A percentile compares a stretch with the other conserved stretches of the same genome.
Conservation (phyloP, 2,113 vertebrate species). For the Pomatostomus ruficeps region DNA sequence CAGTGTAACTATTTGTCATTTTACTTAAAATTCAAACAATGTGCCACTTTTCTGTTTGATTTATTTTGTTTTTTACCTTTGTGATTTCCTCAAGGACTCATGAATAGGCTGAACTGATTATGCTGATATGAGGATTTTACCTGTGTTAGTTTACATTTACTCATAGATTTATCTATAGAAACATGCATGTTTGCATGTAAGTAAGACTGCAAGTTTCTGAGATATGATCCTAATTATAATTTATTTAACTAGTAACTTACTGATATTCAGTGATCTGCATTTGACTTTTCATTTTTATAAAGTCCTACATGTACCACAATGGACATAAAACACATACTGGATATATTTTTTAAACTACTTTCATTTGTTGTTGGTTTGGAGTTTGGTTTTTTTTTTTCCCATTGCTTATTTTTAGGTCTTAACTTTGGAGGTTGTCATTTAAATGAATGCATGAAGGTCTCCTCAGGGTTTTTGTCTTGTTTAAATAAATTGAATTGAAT, state of each 20-base stretch:
- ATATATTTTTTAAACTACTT: background rate
- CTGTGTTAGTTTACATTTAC: background rate
- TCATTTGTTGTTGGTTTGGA: background rate
- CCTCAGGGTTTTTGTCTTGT: background rate
- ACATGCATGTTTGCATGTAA: background rate
- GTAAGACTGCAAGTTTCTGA: background rate
- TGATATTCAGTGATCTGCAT: background rate
- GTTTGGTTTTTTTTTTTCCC: accelerated
- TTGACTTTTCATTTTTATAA: background rate
- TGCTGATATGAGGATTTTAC: background rate
- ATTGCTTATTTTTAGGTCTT: background rate
- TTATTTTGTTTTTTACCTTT: background rate
- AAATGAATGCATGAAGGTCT: background rate
- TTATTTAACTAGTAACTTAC: background rate
- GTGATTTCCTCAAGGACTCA: background rate
- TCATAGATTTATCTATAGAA: background rate
- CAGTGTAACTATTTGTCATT: background rate
- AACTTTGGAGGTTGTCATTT: background rate
- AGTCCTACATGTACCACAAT: background rate
- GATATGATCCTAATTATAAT: background rate
- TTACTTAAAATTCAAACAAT: background rate
- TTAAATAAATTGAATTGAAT: constrained; percentile 43
- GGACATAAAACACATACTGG: background rate
- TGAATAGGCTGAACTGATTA: background rate
- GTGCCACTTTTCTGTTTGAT: background rate